Evolutionary conservation across 2,113 vertebrate species (phyloP), one percentile per base, ranked within the genome.

Genomic region (Heloderma charlesbogerti): DNA sequence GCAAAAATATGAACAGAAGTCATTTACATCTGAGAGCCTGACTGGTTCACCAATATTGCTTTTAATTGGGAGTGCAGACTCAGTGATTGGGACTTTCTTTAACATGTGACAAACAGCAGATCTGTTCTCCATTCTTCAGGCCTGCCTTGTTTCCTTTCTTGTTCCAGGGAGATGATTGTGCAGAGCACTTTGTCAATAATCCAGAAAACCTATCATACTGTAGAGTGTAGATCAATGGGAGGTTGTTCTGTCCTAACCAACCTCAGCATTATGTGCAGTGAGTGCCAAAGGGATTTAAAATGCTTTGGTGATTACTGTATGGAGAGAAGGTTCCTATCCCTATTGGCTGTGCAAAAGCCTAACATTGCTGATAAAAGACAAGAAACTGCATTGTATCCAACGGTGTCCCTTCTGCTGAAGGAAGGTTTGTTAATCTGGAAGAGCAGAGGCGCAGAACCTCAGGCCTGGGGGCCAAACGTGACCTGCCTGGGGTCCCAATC

Each of bases 181-280:
- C 89, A 54, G 94, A 92, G 87, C 94, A 89, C 91, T 94, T 94
- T 84, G 91, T 94, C 94, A 92, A 93, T 95, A 93, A 89, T 43
- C 91, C 91, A 91, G 90, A 88, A 93, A 91, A 90, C 78, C 89
- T 67, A 60, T 93, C 87, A 69, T 45, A 10, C 0, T 0, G 63
- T 12, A 7, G 3, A 48, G 48, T 48, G 48, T 48, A 29, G 37
- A 95, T 96, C 92, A 79, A 29, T 88, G 80, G 85, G 48, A 92
- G 79, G 91, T 71, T 91, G 88, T 25, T 91, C 69, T 86, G 82
- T 91, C 91, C 93, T 18, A 84, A 87, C 57, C 66, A 57, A 71
- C 77, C 90, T 45, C 3, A 3, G 84, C 74, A 48, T 25, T n/a
- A 77, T 22, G 48, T 45, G 75, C 89, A 93, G 3, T 37, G 88